Percentiles rank a stretch among this genome's conserved stretches.
Evolutionary conservation across 2,113 vertebrate species (phyloP).

Genomic region (Tupaia chinensis): DNA sequence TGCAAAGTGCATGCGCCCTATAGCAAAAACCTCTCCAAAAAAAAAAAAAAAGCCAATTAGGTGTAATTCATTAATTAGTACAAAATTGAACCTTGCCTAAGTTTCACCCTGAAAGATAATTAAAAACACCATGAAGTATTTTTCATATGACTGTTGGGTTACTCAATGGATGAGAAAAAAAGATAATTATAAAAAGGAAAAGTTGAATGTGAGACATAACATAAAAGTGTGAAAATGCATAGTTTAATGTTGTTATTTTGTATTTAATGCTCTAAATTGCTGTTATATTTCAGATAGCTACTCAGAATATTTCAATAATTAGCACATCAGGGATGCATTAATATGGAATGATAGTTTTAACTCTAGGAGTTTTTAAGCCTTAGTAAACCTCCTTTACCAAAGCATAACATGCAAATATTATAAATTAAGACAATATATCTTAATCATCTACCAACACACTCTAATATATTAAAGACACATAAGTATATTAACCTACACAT

Average conservation of each 20-base stretch:
- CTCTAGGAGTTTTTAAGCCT: constrained; percentile 43
- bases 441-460: neutral
- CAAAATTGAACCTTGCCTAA: constrained; percentile 51
- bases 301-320: constrained; percentile 70
- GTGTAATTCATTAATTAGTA: constrained; percentile 62
- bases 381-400: constrained; percentile 30
- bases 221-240: constrained; percentile 55
- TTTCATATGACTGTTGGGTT: constrained; percentile 37
- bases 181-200: constrained; percentile 41
- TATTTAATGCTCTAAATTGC: constrained; percentile 78
- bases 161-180: constrained; percentile 39
- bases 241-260: constrained; percentile 50
- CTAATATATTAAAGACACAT: neutral
- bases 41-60: constrained; percentile 38
- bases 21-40: too few species aligned
- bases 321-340: constrained; percentile 63
- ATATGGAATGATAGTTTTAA: constrained; percentile 51
- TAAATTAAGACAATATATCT: constrained; percentile 64
- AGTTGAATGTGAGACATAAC: constrained; percentile 24
- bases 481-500: neutral
- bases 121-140: constrained; percentile 58
- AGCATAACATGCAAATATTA: constrained; percentile 15
- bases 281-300: constrained; percentile 62
- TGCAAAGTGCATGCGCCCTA: too few species aligned
- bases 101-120: constrained; percentile 70